Conservation (phyloP, 2,888 invertebrate species). For the Polyploca ridens region DNA sequence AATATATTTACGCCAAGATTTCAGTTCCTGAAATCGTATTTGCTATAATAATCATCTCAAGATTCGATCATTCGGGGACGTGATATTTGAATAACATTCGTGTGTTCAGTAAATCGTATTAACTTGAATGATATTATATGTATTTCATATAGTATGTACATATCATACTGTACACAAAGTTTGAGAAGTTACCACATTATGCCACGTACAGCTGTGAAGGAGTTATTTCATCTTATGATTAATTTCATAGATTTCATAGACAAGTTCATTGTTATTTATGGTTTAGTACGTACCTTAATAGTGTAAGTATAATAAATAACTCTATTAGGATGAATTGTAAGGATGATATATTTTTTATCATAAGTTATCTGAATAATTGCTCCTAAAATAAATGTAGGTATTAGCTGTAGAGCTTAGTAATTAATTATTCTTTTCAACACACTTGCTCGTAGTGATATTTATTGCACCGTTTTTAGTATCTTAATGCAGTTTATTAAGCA, state of each 20-base stretch:
- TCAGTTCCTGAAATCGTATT: not conserved
- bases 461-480: too few species aligned
- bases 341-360: not conserved
- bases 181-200: not conserved
- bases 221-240: not conserved
- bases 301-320: not conserved
- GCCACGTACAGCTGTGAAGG: not conserved
- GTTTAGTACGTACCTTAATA: not conserved
- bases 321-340: too few species aligned
- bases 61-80: not conserved
- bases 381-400: not conserved
- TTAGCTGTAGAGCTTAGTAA: too few species aligned
- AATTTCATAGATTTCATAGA: conserved; percentile 7
- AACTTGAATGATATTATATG: not conserved
- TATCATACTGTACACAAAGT: not conserved
- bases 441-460: too few species aligned
- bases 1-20: too few species aligned
- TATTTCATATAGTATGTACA: not conserved
- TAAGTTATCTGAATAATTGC: not conserved
- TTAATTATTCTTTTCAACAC: too few species aligned
- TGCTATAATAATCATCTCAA: not conserved
- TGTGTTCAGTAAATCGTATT: not conserved
- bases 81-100: conserved; percentile 1
- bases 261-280: not conserved
- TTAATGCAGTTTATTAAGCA: too few species aligned